A percentile compares a stretch with the other conserved stretches of the same genome.
Conservation (phyloP, 2,113 vertebrate species). For the Tragelaphus scriptus region DNA sequence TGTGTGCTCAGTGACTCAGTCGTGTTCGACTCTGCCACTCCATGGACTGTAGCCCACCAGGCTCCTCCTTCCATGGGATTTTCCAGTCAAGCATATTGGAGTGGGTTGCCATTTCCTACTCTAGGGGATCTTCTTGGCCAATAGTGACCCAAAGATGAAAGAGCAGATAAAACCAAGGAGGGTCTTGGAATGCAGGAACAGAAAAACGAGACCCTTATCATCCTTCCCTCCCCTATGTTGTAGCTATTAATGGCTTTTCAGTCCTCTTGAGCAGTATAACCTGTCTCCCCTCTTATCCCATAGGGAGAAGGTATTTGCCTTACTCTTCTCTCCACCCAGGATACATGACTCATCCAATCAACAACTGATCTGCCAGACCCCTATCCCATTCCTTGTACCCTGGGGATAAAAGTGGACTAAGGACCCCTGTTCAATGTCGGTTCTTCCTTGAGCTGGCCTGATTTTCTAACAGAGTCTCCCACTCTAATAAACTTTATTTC, state of each 20-base stretch:
- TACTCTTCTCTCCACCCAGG: neutral
- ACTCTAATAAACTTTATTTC: neutral
- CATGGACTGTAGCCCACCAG: neutral
- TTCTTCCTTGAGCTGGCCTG: neutral
- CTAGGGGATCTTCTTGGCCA: neutral
- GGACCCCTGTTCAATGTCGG: neutral
- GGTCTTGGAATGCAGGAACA: neutral
- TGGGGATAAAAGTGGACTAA: neutral
- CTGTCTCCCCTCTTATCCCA: neutral
- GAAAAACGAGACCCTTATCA: neutral
- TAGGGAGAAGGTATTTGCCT: neutral
- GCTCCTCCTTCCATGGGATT: neutral
- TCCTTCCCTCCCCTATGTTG: neutral
- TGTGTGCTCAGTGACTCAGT: neutral
- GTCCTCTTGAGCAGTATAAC: neutral
- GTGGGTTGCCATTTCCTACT: neutral
- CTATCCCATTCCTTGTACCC: neutral
- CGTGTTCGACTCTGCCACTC: fast-evolving
- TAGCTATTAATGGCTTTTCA: neutral
- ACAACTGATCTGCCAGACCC: neutral
- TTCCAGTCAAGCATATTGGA: neutral
- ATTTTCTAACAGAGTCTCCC: neutral
- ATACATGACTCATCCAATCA: neutral
- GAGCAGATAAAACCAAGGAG: neutral
- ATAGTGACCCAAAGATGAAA: neutral